Conservation (phyloP, 2,888 invertebrate species). For the Pharmacophagus antenor region DNA sequence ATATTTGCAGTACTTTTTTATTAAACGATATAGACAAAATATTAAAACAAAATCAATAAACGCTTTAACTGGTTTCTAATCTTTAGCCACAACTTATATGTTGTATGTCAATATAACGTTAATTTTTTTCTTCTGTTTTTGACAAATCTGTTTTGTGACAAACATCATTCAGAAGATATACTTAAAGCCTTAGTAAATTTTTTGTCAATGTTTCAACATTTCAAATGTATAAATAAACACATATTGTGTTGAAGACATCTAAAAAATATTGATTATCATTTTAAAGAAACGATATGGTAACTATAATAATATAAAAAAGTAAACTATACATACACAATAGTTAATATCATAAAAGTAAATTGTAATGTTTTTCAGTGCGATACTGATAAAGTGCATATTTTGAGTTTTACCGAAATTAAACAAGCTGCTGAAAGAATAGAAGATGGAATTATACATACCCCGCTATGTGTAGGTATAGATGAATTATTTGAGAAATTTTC, state of each 20-base stretch:
- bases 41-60: too few species aligned
- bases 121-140: slow-evolving; percentile 6
- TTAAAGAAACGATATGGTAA: slow-evolving; percentile 21
- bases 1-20: too few species aligned
- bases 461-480: slow-evolving; percentile 62
- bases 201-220: slow-evolving; percentile 11
- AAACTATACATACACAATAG: too few species aligned
- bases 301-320: slow-evolving; percentile 2
- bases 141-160: slow-evolving; percentile 20
- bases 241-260: neutral
- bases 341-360: neutral
- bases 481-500: neutral
- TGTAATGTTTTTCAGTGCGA: slow-evolving; percentile 22
- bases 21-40: too few species aligned
- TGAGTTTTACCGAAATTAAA: slow-evolving; percentile 66
- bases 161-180: slow-evolving; percentile 4
- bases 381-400: slow-evolving; percentile 42
- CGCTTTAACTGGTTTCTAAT: too few species aligned
- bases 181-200: slow-evolving; percentile 17
- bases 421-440: slow-evolving; percentile 65
- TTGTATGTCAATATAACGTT: neutral
- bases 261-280: neutral
- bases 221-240: slow-evolving; percentile 11
- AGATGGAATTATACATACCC: slow-evolving; percentile 69
- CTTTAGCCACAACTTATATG: too few species aligned